These are phyloP conservation scores for Lathamus discolor DNA, from an alignment of 2,113 vertebrate species.

Conservation along the genomic window DNA sequence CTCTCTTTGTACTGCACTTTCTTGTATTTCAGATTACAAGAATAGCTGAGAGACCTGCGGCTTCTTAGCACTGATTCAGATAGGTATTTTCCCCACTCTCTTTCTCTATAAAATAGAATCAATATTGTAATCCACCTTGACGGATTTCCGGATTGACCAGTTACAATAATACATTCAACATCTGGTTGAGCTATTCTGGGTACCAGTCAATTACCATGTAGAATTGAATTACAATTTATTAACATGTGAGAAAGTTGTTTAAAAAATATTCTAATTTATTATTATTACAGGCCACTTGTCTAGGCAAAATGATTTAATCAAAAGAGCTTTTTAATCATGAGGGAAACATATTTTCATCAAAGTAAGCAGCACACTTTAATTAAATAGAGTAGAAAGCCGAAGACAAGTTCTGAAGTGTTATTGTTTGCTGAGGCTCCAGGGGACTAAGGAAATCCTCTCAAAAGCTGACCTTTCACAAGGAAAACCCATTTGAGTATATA, in stretches of 20 bases:
- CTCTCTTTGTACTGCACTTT: background rate
- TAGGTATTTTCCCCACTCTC: background rate
- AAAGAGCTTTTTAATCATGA: conserved; percentile 49
- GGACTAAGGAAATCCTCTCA: conserved; percentile 40
- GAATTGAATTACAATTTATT: conserved; percentile 2
- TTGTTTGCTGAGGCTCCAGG: background rate
- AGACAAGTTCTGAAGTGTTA: conserved; percentile 27
- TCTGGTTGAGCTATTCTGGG: background rate
- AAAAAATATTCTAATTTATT: conserved; percentile 37
- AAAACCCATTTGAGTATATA: conserved; percentile 28
- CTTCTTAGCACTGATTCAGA: background rate
- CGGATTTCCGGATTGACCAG: background rate
- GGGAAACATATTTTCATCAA: conserved; percentile 36
- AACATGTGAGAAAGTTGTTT: background rate
- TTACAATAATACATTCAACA: background rate
- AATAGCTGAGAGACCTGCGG: background rate
- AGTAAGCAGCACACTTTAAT: conserved; percentile 25
- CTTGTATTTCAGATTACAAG: background rate
- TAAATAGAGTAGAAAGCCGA: conserved; percentile 29
- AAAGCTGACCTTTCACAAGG: conserved; percentile 46
- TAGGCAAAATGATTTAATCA: conserved; percentile 36
- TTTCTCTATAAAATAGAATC: background rate
- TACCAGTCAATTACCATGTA: background rate
- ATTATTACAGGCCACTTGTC: background rate
- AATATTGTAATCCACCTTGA: background rate